A percentile compares a stretch with the other conserved stretches of the same genome.
These are phyloP conservation scores for Colinus virginianus DNA, from an alignment of 2,113 vertebrate species.

Conservation along the genomic window DNA sequence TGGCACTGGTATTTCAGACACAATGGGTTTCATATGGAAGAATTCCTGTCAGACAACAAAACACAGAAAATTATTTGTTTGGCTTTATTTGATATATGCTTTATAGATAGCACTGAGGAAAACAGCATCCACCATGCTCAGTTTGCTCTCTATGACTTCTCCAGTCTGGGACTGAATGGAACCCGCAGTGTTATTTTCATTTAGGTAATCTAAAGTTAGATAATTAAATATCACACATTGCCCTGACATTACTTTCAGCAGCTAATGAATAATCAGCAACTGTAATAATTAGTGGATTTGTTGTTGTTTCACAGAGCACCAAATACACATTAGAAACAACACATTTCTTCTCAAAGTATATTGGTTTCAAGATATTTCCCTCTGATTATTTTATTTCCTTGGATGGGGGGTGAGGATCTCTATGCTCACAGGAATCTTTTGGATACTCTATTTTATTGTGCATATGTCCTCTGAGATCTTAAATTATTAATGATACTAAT, in stretches of 20 bases:
- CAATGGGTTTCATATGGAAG: conserved; percentile 3
- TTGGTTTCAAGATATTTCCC: conserved; percentile 23
- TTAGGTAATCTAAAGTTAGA: background rate
- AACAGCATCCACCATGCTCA: background rate
- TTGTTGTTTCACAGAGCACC: background rate
- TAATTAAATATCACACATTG: conserved; percentile 60
- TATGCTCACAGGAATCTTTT: conserved; percentile 3
- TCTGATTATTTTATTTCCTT: conserved; percentile 51
- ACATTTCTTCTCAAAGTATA: conserved; percentile 10
- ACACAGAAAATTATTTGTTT: background rate
- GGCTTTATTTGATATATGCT: background rate
- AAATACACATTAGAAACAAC: background rate
- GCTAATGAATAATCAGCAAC: conserved; percentile 35
- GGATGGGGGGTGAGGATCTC: background rate
- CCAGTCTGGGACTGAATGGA: background rate
- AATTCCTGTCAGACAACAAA: conserved; percentile 13
- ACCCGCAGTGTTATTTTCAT: background rate
- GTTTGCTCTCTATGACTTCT: background rate
- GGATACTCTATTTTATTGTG: conserved; percentile 28
- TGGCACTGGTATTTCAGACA: background rate
- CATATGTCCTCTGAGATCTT: conserved; percentile 28
- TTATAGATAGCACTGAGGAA: background rate
- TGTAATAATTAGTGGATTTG: background rate
- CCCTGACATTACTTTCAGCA: background rate
- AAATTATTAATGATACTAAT: conserved; percentile 66